Conservation (phyloP, 2,888 invertebrate genomes). For the Panopea generosa region DNA sequence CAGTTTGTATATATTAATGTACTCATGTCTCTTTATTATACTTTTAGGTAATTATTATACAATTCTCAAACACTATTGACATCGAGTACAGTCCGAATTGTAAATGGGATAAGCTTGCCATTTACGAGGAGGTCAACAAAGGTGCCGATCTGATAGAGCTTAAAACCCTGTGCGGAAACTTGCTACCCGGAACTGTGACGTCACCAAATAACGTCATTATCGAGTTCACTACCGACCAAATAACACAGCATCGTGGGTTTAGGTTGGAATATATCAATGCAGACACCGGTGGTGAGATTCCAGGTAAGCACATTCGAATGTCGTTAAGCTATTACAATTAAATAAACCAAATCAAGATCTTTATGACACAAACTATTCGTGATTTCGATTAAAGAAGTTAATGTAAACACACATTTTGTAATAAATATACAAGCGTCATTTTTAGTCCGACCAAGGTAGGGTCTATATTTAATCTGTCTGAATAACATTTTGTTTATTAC, state of each 20-base stretch:
- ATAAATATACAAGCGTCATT: too few relatives aligned
- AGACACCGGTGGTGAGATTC: neutral
- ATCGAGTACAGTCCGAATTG: constrained; percentile 51
- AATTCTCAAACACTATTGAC: constrained; percentile 26
- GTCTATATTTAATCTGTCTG: too few relatives aligned
- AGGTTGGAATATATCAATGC: constrained; percentile 44
- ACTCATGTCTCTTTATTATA: too few relatives aligned
- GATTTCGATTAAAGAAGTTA: too few relatives aligned
- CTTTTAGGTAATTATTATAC: neutral
- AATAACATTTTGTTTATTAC: too few relatives aligned
- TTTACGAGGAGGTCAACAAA: constrained; percentile 22
- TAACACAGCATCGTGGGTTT: constrained; percentile 58
- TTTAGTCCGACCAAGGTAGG: too few relatives aligned
- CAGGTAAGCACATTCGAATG: too few relatives aligned
- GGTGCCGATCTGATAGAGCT: constrained; percentile 2
- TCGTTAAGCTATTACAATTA: too few relatives aligned
- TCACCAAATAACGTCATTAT: constrained; percentile 48
- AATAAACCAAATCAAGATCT: too few relatives aligned
- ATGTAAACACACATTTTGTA: too few relatives aligned
- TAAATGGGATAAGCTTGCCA: constrained; percentile 49
- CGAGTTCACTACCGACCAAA: constrained; percentile 61
- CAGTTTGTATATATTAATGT: too few relatives aligned
- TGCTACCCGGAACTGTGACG: constrained; percentile 55
- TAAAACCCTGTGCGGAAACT: constrained; percentile 43
- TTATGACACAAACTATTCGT: too few relatives aligned